phyloP scores from a whole-genome alignment of 2,113 vertebrate genomes.

The Cololabis saira region DNA sequence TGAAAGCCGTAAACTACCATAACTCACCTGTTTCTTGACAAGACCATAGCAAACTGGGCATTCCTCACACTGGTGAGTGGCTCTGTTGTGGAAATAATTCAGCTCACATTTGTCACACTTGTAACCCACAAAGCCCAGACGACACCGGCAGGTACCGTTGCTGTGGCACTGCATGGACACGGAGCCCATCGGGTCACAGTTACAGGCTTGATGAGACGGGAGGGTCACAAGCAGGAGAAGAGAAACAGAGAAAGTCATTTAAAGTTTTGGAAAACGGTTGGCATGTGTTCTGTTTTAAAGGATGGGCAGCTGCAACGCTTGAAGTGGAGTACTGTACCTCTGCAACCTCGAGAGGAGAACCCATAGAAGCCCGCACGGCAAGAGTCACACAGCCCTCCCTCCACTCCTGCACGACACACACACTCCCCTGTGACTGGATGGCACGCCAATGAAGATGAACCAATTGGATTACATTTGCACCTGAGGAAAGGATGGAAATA shows the following conservation, averaged over 20 bases:
- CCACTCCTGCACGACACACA: slow-evolving; percentile 84
- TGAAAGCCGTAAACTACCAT: neutral
- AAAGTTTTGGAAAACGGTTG: slow-evolving; percentile 13
- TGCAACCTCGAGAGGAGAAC: slow-evolving; percentile 90
- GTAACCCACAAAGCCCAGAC: slow-evolving; percentile 86
- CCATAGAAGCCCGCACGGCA: slow-evolving; percentile 89
- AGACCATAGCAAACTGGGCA: slow-evolving; percentile 91
- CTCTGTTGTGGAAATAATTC: slow-evolving; percentile 85
- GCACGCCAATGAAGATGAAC: slow-evolving; percentile 82
- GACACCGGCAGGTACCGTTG: slow-evolving; percentile 89
- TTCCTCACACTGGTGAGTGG: slow-evolving; percentile 84
- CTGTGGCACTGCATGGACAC: slow-evolving; percentile 84
- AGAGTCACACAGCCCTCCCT: slow-evolving; percentile 81
- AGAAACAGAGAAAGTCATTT: slow-evolving; percentile 20
- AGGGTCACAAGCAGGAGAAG: neutral
- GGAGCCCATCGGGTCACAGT: slow-evolving; percentile 91
- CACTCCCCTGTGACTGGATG: slow-evolving; percentile 88
- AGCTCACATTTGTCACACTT: slow-evolving; percentile 90
- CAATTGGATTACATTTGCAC: slow-evolving; percentile 86
- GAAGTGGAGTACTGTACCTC: slow-evolving; percentile 78
- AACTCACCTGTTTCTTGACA: slow-evolving; percentile 86
- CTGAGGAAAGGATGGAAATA: slow-evolving; percentile 66
- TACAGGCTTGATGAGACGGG: slow-evolving; percentile 82
- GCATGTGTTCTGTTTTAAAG: slow-evolving; percentile 27
- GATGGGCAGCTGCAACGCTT: slow-evolving; percentile 20